A percentile compares a stretch with the other conserved stretches of the same genome.
Evolutionary conservation across 1,140 invertebrate species (phyloP).

Genomic region (Drosophila simulans): DNA sequence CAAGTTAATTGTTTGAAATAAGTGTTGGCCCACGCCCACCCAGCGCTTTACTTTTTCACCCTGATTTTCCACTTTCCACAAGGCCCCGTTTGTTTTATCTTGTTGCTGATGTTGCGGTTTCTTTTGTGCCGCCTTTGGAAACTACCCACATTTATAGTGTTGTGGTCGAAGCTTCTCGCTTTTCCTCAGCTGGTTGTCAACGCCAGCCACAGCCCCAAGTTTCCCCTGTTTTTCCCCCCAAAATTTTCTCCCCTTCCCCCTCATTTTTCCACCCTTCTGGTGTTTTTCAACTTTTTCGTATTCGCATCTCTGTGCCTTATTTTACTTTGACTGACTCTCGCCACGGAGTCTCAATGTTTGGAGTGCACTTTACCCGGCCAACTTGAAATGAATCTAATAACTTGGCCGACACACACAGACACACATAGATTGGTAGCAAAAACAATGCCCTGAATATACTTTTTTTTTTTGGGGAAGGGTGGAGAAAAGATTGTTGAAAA

Average conservation of each 20-base stretch:
- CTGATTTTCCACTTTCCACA: background rate
- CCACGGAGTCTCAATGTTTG: constrained; percentile 62
- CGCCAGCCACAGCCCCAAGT: constrained; percentile 57
- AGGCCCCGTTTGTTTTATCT: constrained; percentile 16
- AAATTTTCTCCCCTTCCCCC: background rate
- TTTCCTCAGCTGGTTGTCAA: constrained; percentile 59
- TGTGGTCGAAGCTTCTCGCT: constrained; percentile 60
- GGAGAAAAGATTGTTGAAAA: constrained; percentile 41
- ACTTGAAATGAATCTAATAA: constrained; percentile 83
- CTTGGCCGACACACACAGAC: constrained; percentile 50
- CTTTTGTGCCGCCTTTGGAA: constrained; percentile 72
- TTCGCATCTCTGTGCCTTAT: constrained; percentile 53
- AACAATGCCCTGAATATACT: constrained; percentile 43
- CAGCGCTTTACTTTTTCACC: constrained; percentile 6
- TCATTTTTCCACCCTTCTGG: too few relatives aligned
- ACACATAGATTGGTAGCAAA: constrained; percentile 17
- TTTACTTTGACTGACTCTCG: constrained; percentile 72
- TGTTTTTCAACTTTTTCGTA: constrained; percentile 32
- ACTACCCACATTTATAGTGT: constrained; percentile 81
- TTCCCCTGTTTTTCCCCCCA: constrained; percentile 18
- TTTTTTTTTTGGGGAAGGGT: background rate
- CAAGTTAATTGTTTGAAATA: constrained; percentile 83
- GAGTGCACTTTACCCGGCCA: constrained; percentile 75
- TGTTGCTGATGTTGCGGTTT: constrained; percentile 80
- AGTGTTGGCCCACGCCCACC: constrained; percentile 58